Evolutionary conservation across 2,113 vertebrate genomes (phyloP), one percentile per base, ranked within the genome.

Genomic region (Perca flavescens): DNA sequence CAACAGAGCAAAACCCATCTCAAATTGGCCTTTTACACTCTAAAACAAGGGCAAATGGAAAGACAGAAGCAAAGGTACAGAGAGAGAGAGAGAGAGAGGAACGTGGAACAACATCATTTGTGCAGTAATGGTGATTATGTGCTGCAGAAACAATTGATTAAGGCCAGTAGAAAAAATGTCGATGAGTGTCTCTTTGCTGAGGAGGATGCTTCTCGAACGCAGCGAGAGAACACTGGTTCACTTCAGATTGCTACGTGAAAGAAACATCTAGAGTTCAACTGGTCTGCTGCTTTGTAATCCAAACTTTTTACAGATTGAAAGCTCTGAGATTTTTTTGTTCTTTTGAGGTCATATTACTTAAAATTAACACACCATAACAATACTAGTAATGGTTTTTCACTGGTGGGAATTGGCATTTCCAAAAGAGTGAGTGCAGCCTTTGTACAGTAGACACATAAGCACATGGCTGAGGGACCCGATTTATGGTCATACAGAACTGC

Each of bases 391-490:
- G 7, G 15, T 34, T 77, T 25, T 70, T 61, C 28, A 50, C 11
- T 65, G 57, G 34, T 63, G 28, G 69, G 79, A 85, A 69, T 58
- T 82, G 61, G 61, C 64, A 75, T 78, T 84, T 82, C 56, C 78
- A 57, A n/a, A 54, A 19, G 57, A 43, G 46, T 81, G 74, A 89
- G 73, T 73, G 83, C 81, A 77, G 70, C 71, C 83, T 82, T 87
- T 74, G 72, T 80, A 81, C 47, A 72, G 49, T 57, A 62, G 54
- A 84, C 80, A 86, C 66, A 68, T 84, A 86, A 91, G 86, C 93
- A 94, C 94, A 96, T 94, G 96, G 92, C 94, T 81, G 89, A 94
- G 94, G 94, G 95, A 96, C 96, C 96, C 94, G 95, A 93, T 94
- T 96, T 96, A 82, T 76, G 52, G 54, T 46, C 86, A 58, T 74